phyloP scores from a whole-genome alignment of 2,797 vertebrate species.

The Scomberomorus guttatus region DNA sequence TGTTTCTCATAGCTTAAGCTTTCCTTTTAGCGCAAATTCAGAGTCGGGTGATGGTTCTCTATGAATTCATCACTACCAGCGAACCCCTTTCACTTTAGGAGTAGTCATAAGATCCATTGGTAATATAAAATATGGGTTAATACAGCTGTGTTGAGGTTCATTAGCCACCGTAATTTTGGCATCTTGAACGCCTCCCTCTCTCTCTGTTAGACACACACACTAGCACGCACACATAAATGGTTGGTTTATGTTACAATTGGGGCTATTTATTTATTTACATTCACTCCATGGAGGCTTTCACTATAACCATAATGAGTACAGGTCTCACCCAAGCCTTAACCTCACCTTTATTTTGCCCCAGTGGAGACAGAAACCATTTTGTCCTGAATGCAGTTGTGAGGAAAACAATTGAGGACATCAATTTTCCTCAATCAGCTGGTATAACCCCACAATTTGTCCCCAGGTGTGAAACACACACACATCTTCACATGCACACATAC shows the following conservation, averaged over 20 bases:
- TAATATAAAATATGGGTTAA: neutral
- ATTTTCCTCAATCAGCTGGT: conserved; percentile 12
- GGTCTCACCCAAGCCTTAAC: conserved; percentile 13
- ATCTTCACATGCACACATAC: neutral
- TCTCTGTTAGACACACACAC: neutral
- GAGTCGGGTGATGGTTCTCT: too few relatives aligned
- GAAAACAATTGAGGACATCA: conserved; percentile 35
- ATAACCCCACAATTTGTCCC: neutral
- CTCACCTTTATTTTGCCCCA: conserved; percentile 9
- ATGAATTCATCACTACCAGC: neutral
- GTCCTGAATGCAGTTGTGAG: neutral
- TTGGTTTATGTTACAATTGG: neutral
- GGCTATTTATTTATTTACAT: neutral
- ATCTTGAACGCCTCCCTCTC: too few relatives aligned
- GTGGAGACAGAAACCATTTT: conserved; percentile 37
- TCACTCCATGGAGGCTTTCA: too few relatives aligned
- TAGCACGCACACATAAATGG: too few relatives aligned
- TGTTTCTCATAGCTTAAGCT: too few relatives aligned
- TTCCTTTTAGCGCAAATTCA: too few relatives aligned
- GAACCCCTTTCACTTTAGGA: neutral
- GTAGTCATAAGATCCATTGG: neutral
- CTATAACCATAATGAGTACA: conserved; percentile 13
- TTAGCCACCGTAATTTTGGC: neutral
- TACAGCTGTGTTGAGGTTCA: neutral
- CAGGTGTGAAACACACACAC: conserved; percentile 6